A percentile compares a stretch with the other conserved stretches of the same genome.
Evolutionary conservation across 2,888 invertebrate genomes (phyloP).

Genomic region (Microctonus aethiopoides): DNA sequence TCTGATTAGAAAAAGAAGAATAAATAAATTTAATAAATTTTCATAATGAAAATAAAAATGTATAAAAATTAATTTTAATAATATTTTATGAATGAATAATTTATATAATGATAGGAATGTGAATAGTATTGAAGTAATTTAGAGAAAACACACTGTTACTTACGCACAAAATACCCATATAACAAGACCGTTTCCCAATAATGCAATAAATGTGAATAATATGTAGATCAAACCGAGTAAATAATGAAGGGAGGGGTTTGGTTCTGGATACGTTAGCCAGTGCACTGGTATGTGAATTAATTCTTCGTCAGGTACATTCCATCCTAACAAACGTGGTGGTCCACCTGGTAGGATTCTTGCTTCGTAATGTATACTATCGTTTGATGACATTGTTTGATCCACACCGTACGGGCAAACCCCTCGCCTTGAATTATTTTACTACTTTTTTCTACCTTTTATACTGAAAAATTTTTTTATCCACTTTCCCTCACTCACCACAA

Average conservation of each 20-base stretch:
- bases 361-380: slow-evolving; percentile 59
- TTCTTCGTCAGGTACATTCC: slow-evolving; percentile 82
- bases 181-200: slow-evolving; percentile 86
- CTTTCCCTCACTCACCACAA: slow-evolving; percentile 2
- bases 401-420: slow-evolving; percentile 56
- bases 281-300: slow-evolving; percentile 78
- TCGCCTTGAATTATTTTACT: slow-evolving; percentile 47
- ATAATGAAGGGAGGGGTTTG: slow-evolving; percentile 84
- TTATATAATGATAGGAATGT: too few species aligned
- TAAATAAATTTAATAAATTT: not conserved
- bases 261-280: slow-evolving; percentile 84
- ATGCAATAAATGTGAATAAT: slow-evolving; percentile 78
- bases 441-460: slow-evolving; percentile 41
- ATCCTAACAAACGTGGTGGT: slow-evolving; percentile 73
- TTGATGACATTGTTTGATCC: slow-evolving; percentile 49
- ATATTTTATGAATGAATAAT: too few species aligned
- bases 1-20: slow-evolving; percentile 63
- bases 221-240: slow-evolving; percentile 82
- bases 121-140: too few species aligned
- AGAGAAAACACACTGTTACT: too few species aligned
- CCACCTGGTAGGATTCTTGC: slow-evolving; percentile 60
- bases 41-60: not conserved
- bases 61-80: too few species aligned
- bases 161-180: slow-evolving; percentile 86
- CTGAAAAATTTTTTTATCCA: slow-evolving; percentile 25